phyloP scores from a whole-genome alignment of 2,797 vertebrate species.

The Siniperca scherzeri region DNA sequence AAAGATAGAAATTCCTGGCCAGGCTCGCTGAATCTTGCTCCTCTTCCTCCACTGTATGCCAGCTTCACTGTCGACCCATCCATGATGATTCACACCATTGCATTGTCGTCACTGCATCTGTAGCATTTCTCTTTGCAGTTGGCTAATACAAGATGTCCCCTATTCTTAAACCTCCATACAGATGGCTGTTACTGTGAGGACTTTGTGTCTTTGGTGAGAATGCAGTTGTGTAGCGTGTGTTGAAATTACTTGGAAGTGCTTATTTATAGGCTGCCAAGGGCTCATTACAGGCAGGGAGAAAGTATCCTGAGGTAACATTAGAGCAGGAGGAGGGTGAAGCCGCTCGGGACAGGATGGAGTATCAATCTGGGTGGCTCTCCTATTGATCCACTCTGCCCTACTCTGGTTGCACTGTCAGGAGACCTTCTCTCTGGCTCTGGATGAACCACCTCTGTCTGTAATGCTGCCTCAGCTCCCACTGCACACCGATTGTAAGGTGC shows the following conservation, averaged over 20 bases:
- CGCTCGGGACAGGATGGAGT: slow-evolving; percentile 73
- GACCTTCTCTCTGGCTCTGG: slow-evolving; percentile 59
- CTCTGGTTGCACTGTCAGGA: slow-evolving; percentile 77
- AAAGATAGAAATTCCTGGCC: slow-evolving; percentile 51
- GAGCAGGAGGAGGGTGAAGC: slow-evolving; percentile 72
- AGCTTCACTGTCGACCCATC: slow-evolving; percentile 31
- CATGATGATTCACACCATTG: slow-evolving; percentile 57
- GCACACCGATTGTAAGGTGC: slow-evolving; percentile 24
- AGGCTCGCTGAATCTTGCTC: slow-evolving; percentile 11
- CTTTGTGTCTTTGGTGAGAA: slow-evolving; percentile 48
- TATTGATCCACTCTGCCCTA: slow-evolving; percentile 81
- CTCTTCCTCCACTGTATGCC: slow-evolving; percentile 30
- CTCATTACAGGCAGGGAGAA: slow-evolving; percentile 57
- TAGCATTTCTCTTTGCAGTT: slow-evolving; percentile 27
- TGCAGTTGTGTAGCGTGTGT: slow-evolving; percentile 40
- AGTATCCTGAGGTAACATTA: slow-evolving; percentile 74
- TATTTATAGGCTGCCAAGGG: slow-evolving; percentile 67
- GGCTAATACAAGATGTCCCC: slow-evolving; percentile 36
- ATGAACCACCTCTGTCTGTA: slow-evolving; percentile 67
- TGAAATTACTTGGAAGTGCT: slow-evolving; percentile 58
- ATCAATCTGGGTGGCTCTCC: slow-evolving; percentile 77
- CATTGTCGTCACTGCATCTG: slow-evolving; percentile 49
- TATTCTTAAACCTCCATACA: slow-evolving; percentile 42
- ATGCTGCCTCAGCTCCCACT: slow-evolving; percentile 62
- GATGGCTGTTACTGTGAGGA: slow-evolving; percentile 29